Conservation (phyloP, 2,888 invertebrate species). For the Boloria euphrosyne region DNA sequence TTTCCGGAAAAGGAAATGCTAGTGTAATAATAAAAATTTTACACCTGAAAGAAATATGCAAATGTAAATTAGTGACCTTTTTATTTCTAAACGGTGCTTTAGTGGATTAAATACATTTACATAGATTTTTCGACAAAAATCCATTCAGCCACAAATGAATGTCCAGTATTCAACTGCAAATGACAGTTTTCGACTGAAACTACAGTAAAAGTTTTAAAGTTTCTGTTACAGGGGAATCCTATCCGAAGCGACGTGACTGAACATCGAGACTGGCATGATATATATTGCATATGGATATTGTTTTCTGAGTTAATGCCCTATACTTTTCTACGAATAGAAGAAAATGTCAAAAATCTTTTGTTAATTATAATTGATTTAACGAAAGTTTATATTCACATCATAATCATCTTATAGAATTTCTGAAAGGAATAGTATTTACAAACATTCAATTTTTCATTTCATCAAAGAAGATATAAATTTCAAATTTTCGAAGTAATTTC, state of each 20-base stretch:
- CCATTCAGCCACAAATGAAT: slow-evolving; percentile 24
- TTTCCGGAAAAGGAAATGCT: too few species aligned
- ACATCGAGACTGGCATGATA: neutral
- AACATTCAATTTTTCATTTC: too few species aligned
- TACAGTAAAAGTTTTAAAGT: slow-evolving; percentile 30
- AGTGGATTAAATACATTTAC: slow-evolving; percentile 1
- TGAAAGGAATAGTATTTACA: too few species aligned
- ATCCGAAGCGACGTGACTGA: slow-evolving; percentile 23
- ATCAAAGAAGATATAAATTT: too few species aligned
- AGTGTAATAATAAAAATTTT: too few species aligned
- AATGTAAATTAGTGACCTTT: neutral
- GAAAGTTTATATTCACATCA: too few species aligned
- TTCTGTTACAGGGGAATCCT: slow-evolving; percentile 21
- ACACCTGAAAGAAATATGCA: neutral
- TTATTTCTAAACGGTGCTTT: neutral
- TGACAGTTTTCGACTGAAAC: slow-evolving; percentile 13
- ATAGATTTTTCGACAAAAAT: slow-evolving; percentile 23
- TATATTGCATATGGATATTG: neutral
- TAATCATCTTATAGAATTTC: too few species aligned
- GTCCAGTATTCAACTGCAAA: slow-evolving; percentile 23
- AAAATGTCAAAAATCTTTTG: too few species aligned
- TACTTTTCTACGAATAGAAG: neutral
- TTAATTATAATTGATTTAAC: too few species aligned
- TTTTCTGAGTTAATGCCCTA: neutral
- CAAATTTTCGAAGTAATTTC: too few species aligned